These are phyloP conservation scores for Myrmecobius fasciatus DNA, from an alignment of 2,113 vertebrate species.

Conservation along the genomic window DNA sequence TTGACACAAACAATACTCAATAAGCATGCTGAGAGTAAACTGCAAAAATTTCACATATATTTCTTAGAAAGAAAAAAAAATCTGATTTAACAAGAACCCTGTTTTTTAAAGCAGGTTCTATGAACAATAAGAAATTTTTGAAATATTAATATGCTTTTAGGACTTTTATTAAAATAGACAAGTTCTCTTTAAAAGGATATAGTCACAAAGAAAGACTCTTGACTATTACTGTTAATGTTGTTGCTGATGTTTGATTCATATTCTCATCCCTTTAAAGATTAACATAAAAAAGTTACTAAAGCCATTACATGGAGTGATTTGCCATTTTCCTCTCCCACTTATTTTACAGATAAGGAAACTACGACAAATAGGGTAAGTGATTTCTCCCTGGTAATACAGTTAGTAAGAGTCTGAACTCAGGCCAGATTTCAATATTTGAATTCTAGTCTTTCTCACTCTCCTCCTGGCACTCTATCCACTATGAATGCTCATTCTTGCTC, in stretches of 20 bases:
- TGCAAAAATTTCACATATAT: background rate
- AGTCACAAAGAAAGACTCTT: constrained; percentile 7
- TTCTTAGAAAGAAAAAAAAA: background rate
- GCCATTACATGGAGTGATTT: background rate
- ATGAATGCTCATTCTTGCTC: too few species aligned
- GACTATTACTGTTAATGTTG: too few species aligned
- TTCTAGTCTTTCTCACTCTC: too few species aligned
- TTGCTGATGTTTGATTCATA: constrained; percentile 24
- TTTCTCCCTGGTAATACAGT: too few species aligned
- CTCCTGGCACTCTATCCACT: too few species aligned
- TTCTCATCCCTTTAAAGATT: constrained; percentile 64
- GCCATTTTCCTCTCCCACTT: too few species aligned
- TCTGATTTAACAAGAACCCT: constrained; percentile 1
- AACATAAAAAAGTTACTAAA: constrained; percentile 54
- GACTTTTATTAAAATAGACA: constrained; percentile 22
- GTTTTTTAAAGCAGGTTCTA: constrained; percentile 50
- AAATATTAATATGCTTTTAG: constrained; percentile 9
- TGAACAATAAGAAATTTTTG: constrained; percentile 28
- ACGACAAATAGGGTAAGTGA: too few species aligned
- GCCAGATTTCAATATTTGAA: too few species aligned
- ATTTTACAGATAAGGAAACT: too few species aligned
- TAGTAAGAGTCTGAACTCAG: too few species aligned
- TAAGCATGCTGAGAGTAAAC: background rate
- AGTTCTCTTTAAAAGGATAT: constrained; percentile 29
- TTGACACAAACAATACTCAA: background rate